Conservation (phyloP, 2,113 vertebrate genomes). For the human region GRCh38 chr5:28702001-28702500, state of each 20-base stretch:
- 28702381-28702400: background rate
- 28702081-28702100: background rate
- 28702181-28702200: background rate
- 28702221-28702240: background rate
- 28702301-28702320: background rate
- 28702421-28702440: background rate
- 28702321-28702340: no score
- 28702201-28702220: background rate
- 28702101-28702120: background rate
- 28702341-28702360: no score
- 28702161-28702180: background rate
- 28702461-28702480: background rate
- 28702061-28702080: background rate
- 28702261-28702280: background rate
- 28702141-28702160: background rate
- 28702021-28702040: background rate
- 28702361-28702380: background rate
- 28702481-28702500: background rate
- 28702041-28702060: background rate
- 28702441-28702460: background rate
- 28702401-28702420: background rate
- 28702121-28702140: background rate
- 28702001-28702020: background rate
- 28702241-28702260: background rate
- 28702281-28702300: background rate